Evolutionary conservation across 2,113 vertebrate genomes (phyloP).

Genomic region (Anas platyrhynchos): DNA sequence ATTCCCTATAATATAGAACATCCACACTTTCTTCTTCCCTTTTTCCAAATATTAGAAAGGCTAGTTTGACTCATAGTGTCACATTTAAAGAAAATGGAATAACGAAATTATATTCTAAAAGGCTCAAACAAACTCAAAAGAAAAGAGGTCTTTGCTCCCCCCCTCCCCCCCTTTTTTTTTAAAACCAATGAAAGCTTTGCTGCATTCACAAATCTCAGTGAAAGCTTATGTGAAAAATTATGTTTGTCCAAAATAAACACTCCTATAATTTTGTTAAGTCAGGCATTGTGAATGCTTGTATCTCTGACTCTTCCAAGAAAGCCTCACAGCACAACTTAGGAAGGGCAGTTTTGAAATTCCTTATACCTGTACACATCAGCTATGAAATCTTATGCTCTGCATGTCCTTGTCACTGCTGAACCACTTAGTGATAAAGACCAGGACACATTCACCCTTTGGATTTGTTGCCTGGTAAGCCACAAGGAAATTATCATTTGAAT

Average conservation of each 20-base stretch:
- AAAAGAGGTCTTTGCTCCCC: not conserved
- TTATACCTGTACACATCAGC: not conserved
- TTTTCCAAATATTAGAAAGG: not conserved
- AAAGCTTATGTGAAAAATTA: not conserved
- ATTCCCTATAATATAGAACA: not conserved
- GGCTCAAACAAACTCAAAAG: not conserved
- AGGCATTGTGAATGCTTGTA: not conserved
- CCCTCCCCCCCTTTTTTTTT: not conserved
- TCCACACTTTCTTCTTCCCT: not conserved
- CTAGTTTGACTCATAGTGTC: not conserved
- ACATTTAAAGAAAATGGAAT: not conserved
- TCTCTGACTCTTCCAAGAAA: not conserved
- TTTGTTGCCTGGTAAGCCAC: not conserved
- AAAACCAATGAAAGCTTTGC: not conserved
- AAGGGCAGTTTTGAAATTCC: not conserved
- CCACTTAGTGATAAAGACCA: not conserved
- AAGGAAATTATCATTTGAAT: not conserved
- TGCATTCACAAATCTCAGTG: not conserved
- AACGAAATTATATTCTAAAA: not conserved
- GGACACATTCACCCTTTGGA: not conserved
- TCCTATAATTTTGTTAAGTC: not conserved
- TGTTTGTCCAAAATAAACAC: not conserved
- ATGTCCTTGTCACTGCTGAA: not conserved
- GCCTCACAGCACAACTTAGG: not conserved
- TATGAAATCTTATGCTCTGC: not conserved